Conservation (phyloP, 2,888 invertebrate genomes). For the Netelia melanura region DNA sequence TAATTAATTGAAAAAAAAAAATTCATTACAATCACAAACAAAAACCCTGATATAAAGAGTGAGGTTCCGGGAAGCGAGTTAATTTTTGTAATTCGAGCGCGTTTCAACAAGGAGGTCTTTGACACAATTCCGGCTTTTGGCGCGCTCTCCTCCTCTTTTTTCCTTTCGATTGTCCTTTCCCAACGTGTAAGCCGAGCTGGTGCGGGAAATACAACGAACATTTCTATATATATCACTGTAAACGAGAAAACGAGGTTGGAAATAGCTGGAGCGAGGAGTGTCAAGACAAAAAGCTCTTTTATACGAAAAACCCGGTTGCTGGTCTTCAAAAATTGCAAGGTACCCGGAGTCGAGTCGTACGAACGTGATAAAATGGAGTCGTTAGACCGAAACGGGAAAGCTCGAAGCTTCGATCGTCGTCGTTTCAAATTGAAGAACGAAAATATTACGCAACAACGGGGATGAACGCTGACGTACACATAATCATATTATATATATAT, state of each 20-base stretch:
- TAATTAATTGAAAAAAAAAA: no score
- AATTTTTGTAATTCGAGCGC: neutral
- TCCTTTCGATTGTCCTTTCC: constrained; percentile 21
- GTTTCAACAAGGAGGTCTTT: neutral
- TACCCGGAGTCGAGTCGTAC: constrained; percentile 27
- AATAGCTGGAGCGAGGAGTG: constrained; percentile 29
- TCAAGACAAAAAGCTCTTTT: constrained; percentile 23
- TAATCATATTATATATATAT: no score
- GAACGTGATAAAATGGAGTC: constrained; percentile 64
- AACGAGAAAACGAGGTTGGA: constrained; percentile 9
- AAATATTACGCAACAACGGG: no score
- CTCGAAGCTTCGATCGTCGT: constrained; percentile 36
- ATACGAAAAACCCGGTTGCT: constrained; percentile 7
- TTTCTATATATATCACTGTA: neutral
- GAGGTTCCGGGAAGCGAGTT: neutral
- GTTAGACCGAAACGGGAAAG: constrained; percentile 59
- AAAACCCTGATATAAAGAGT: neutral
- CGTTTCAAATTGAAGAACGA: constrained; percentile 11
- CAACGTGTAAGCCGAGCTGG: constrained; percentile 28
- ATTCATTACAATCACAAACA: no score
- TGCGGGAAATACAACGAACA: constrained; percentile 17
- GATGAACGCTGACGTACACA: no score
- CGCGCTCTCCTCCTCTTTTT: neutral
- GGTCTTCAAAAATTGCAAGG: constrained; percentile 58
- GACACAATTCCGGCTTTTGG: constrained; percentile 24